Evolutionary conservation across 2,888 invertebrate species (phyloP).

Genomic region (Sesamia inferens): DNA sequence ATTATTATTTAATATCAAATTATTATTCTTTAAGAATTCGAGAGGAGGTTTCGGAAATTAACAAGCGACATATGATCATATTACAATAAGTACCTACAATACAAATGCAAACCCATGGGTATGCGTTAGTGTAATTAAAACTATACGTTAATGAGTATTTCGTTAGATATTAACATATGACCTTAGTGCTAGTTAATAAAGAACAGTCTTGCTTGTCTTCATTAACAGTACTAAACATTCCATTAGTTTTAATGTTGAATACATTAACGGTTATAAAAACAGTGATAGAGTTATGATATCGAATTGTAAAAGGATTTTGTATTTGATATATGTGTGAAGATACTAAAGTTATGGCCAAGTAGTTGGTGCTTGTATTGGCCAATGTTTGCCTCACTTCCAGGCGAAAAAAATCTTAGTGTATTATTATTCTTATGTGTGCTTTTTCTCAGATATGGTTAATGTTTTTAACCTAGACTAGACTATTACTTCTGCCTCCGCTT

Average conservation of each 20-base stretch:
- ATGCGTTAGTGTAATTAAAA: slow-evolving; percentile 47
- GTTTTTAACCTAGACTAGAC: not conserved
- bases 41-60: slow-evolving; percentile 9
- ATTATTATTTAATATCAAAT: not conserved
- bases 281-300: not conserved
- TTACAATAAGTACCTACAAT: slow-evolving; percentile 17
- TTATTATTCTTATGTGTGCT: not conserved
- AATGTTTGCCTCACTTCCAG: slow-evolving; percentile 20
- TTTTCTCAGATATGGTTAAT: not conserved
- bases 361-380: not conserved
- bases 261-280: slow-evolving; percentile 19
- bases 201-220: slow-evolving; percentile 57
- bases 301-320: not conserved
- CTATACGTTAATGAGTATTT: slow-evolving; percentile 47
- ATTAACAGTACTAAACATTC: slow-evolving; percentile 29
- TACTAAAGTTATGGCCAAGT: not conserved
- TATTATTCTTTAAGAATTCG: slow-evolving; percentile 5
- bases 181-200: slow-evolving; percentile 50
- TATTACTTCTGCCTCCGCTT: not conserved
- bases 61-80: slow-evolving; percentile 25
- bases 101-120: slow-evolving; percentile 12
- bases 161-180: slow-evolving; percentile 54
- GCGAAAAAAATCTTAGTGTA: not conserved
- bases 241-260: slow-evolving; percentile 35
- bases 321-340: not conserved